phyloP scores from a whole-genome alignment of 1,140 invertebrate genomes.

The Ceratoteleas bidentatus region DNA sequence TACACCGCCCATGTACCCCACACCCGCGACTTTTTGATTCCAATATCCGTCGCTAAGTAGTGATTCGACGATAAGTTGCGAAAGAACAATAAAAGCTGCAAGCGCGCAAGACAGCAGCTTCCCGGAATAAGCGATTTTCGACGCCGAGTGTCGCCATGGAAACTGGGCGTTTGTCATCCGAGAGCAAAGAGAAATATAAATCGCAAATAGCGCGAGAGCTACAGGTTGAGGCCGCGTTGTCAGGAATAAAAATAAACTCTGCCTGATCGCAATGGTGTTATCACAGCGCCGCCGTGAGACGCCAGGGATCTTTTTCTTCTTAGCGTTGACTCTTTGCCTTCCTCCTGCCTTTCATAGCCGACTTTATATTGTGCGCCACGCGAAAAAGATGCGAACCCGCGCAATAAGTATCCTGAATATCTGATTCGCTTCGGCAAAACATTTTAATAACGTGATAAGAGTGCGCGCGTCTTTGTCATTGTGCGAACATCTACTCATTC shows the following conservation, averaged over 20 bases:
- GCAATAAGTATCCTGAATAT: constrained; percentile 39
- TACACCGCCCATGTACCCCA: constrained; percentile 5
- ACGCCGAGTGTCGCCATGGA: constrained; percentile 35
- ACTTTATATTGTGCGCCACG: constrained; percentile 46
- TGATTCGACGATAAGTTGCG: constrained; percentile 44
- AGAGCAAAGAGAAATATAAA: constrained; percentile 64
- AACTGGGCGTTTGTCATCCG: constrained; percentile 53
- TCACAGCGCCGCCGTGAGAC: constrained; percentile 28
- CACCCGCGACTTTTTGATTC: constrained; percentile 4
- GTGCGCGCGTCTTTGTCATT: constrained; percentile 12
- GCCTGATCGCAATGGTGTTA: constrained; percentile 58
- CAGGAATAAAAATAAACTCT: constrained; percentile 64
- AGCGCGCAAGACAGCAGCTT: neutral
- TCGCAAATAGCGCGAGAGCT: constrained; percentile 56
- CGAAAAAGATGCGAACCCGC: constrained; percentile 43
- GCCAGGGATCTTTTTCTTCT: constrained; percentile 51
- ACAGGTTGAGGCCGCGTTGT: constrained; percentile 61
- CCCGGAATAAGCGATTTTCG: constrained; percentile 54
- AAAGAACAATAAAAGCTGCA: constrained; percentile 55
- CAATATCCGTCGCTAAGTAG: constrained; percentile 43
- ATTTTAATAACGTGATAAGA: constrained; percentile 41
- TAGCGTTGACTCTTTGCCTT: constrained; percentile 44
- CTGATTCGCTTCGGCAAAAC: constrained; percentile 26
- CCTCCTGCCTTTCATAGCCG: constrained; percentile 32
- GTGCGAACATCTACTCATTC: too few relatives aligned